These are phyloP conservation scores for Thalpophila matura DNA, from an alignment of 2,888 invertebrate species.

Conservation along the genomic window DNA sequence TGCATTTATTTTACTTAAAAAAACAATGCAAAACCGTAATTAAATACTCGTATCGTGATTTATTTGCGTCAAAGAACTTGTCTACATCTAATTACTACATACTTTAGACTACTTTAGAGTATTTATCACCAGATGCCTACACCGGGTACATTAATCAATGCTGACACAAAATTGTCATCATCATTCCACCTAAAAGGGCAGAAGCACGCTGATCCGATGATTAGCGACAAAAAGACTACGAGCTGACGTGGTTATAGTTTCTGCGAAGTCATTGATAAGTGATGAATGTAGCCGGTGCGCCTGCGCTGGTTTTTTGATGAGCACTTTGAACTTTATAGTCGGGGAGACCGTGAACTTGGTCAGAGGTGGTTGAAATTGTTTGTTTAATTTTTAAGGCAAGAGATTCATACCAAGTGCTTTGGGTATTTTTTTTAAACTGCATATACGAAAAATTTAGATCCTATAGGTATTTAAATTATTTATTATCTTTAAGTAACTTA, in stretches of 20 bases:
- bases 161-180: background rate
- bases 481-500: too few species aligned
- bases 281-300: slow-evolving; percentile 54
- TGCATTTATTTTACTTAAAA: background rate
- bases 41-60: slow-evolving; percentile 16
- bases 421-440: too few species aligned
- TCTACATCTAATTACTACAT: slow-evolving; percentile 22
- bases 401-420: too few species aligned
- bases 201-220: slow-evolving; percentile 32
- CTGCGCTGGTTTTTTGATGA: slow-evolving; percentile 50
- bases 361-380: too few species aligned
- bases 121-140: slow-evolving; percentile 27
- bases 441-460: too few species aligned
- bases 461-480: too few species aligned
- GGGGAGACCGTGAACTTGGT: slow-evolving; percentile 20
- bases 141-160: slow-evolving; percentile 32
- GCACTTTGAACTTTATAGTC: slow-evolving; percentile 46
- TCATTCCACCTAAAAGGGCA: slow-evolving; percentile 21
- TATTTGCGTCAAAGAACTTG: slow-evolving; percentile 8
- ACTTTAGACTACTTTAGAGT: slow-evolving; percentile 30
- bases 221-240: slow-evolving; percentile 34
- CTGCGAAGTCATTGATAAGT: slow-evolving; percentile 63
- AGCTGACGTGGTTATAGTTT: slow-evolving; percentile 36
- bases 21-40: background rate
- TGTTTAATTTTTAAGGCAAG: too few species aligned